Conservation (phyloP, 2,888 invertebrate genomes). For the Gibbula magus region DNA sequence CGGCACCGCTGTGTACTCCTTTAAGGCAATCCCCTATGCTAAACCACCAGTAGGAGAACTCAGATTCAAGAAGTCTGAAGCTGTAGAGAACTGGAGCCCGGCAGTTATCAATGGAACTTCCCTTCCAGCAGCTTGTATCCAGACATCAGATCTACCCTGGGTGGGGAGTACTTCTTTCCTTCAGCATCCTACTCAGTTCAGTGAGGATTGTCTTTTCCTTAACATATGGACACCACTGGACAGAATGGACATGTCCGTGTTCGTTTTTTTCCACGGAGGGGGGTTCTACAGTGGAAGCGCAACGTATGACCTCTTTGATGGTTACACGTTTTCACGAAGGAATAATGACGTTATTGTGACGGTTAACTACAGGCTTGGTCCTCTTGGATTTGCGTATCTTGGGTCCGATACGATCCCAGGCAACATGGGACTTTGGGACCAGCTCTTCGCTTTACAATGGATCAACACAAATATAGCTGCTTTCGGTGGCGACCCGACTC, state of each 20-base stretch:
- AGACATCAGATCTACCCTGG: neutral
- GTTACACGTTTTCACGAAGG: constrained; percentile 85
- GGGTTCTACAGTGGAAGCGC: constrained; percentile 94
- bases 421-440: constrained; percentile 95
- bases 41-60: neutral
- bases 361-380: constrained; percentile 92
- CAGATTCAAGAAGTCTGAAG: neutral
- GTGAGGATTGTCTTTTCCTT: constrained; percentile 95
- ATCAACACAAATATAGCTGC: constrained; percentile 88
- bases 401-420: constrained; percentile 86
- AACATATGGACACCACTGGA: constrained; percentile 90
- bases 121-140: neutral
- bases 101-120: neutral
- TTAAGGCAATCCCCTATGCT: constrained; percentile 4
- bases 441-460: constrained; percentile 94
- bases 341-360: constrained; percentile 95
- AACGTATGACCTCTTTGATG: constrained; percentile 79
- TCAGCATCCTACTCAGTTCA: constrained; percentile 80
- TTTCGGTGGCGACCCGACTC: constrained; percentile 62
- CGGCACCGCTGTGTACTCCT: neutral
- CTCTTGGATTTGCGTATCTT: constrained; percentile 94
- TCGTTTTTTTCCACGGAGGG: constrained; percentile 95
- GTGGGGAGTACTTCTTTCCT: neutral
- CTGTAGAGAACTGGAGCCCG: neutral
- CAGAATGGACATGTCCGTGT: neutral